Evolutionary conservation across 2,888 invertebrate genomes (phyloP), one percentile per base, ranked within the genome.

Genomic region (Trachelus troglodyta): DNA sequence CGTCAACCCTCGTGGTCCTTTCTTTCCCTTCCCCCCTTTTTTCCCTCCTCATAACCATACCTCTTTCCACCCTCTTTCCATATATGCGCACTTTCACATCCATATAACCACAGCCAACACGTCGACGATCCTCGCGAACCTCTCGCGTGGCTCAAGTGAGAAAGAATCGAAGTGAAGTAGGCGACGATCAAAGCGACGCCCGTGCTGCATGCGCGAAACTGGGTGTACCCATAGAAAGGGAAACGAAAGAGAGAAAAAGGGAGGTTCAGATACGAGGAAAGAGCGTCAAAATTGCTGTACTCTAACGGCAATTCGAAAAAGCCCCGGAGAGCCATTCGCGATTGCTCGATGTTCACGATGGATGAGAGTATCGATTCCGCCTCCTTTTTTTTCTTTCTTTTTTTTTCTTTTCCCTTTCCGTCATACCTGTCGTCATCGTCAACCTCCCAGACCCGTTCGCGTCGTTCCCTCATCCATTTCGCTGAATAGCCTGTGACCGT

Each of bases 91-190:
- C 73, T 75, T 31, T 37, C 78, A 15, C 83, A 83, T 81, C 82
- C 0, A 35, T 83, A 82, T 84, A 83, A 80, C 84, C 83, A 83
- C 85, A 69, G 80, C 84, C 84, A 84, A 85, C 85, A 83, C 86
- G 71, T 40, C 15, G 40, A 40, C 40, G 40, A 40, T 40, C 12
- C 40, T 40, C 40, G 40, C 15, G 40, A 40, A 15, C n/a, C 71
- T 69, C 40, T 56, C 37, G 12, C 75, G 12, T 30, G 37, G 35
- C 15, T 34, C 23, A 68, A 11, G 75, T n/a, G 40, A 33, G 40
- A 33, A 11, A 30, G 12, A 23, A 33, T n/a, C 71, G 71, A 30
- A 6, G 71, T 12, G 71, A 33, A 69, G 71, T 30, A n/a, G 71
- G 71, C 71, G 71, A 30, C 71, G 71, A 69, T 33, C 71, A 69